A percentile compares a stretch with the other conserved stretches of the same genome.
phyloP scores from a whole-genome alignment of 1,140 invertebrate genomes.

The Acromyrmex charruanus region DNA sequence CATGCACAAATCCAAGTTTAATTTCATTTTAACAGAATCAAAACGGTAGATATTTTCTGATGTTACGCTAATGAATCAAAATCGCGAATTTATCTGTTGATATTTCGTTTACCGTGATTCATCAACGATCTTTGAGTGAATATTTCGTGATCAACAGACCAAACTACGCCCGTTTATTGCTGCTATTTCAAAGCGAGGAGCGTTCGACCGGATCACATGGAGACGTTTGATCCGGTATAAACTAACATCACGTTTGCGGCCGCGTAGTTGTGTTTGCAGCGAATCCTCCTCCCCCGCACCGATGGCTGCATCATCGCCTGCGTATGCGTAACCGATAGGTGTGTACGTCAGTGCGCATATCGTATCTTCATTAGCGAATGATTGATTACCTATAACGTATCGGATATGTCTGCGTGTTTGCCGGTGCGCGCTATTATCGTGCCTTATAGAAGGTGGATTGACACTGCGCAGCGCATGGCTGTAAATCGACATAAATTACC shows the following conservation, averaged over 20 bases:
- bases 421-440: constrained; percentile 52
- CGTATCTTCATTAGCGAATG: constrained; percentile 67
- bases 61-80: background rate
- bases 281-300: background rate
- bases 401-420: constrained; percentile 49
- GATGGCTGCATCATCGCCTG: background rate
- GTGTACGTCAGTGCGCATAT: constrained; percentile 57
- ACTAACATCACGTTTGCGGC: constrained; percentile 35
- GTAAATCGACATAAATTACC: constrained; percentile 56
- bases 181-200: background rate
- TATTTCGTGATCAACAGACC: constrained; percentile 34
- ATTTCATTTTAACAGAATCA: background rate
- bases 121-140: constrained; percentile 44
- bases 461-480: background rate
- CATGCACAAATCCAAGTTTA: background rate
- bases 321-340: constrained; percentile 45
- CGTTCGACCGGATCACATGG: background rate
- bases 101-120: background rate
- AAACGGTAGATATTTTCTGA: background rate
- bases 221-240: constrained; percentile 44
- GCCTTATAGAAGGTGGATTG: constrained; percentile 46
- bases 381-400: constrained; percentile 67
- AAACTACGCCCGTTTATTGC: constrained; percentile 62
- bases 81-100: background rate
- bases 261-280: constrained; percentile 10